Conservation (phyloP, 1,140 invertebrate species). For the Bombus soroeensis region DNA sequence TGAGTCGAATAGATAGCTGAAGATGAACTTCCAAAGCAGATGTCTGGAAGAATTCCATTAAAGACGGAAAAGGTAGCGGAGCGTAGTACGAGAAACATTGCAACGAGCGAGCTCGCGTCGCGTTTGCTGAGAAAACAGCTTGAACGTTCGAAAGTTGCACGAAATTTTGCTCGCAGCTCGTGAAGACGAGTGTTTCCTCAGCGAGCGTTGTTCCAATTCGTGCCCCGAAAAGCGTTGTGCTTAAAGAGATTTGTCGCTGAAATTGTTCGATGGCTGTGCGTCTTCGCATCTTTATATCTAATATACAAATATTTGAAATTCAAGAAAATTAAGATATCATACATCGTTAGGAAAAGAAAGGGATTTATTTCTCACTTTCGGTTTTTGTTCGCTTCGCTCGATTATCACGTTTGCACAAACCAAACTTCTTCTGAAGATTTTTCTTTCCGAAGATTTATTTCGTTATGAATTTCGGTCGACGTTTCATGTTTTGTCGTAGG, state of each 20-base stretch:
- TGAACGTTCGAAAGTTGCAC: conserved; percentile 30
- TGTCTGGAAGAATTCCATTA: conserved; percentile 10
- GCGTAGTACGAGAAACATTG: background rate
- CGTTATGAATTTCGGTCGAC: too few species aligned
- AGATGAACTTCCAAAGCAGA: conserved; percentile 10
- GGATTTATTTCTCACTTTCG: too few species aligned
- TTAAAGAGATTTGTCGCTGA: background rate
- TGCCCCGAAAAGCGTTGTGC: background rate
- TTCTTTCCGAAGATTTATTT: too few species aligned
- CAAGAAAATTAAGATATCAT: background rate
- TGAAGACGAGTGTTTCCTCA: background rate
- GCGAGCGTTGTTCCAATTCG: background rate
- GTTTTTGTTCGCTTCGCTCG: too few species aligned
- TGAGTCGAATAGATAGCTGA: background rate
- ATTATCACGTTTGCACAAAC: too few species aligned
- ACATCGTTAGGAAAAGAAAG: too few species aligned
- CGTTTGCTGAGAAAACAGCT: conserved; percentile 32
- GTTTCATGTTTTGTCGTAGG: too few species aligned
- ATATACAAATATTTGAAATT: background rate
- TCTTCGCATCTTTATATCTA: background rate
- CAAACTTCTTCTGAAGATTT: too few species aligned
- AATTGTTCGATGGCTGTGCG: background rate
- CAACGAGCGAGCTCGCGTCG: background rate
- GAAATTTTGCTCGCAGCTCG: background rate
- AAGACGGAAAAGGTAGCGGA: background rate